These are phyloP conservation scores for Ormyrus rosae DNA, from an alignment of 2,888 invertebrate species.

Conservation along the genomic window DNA sequence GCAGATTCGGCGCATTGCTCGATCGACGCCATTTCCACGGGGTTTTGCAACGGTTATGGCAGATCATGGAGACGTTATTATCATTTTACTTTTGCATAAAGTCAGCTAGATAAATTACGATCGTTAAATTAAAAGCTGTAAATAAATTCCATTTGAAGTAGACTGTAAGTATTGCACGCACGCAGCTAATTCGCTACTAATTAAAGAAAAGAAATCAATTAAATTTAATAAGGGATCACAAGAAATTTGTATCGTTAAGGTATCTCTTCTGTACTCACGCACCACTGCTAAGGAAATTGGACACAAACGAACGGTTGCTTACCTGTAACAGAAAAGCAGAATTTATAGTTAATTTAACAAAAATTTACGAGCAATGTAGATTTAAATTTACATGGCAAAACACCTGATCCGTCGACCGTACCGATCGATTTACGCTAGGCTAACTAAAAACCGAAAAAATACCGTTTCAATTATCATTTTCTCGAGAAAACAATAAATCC, in stretches of 20 bases:
- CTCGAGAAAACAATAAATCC: too few relatives aligned
- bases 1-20: neutral
- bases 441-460: too few relatives aligned
- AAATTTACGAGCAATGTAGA: neutral
- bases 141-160: too few relatives aligned
- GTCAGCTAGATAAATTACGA: too few relatives aligned
- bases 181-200: too few relatives aligned
- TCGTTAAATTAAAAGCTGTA: too few relatives aligned
- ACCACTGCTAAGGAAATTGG: neutral
- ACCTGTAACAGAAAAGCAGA: constrained; percentile 49
- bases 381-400: neutral
- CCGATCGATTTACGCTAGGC: neutral
- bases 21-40: neutral
- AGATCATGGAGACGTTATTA: neutral
- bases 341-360: constrained; percentile 4
- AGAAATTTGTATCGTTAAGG: too few relatives aligned
- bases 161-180: too few relatives aligned
- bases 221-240: too few relatives aligned
- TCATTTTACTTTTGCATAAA: neutral
- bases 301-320: constrained; percentile 37
- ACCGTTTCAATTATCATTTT: too few relatives aligned
- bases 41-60: constrained; percentile 9
- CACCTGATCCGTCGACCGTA: neutral
- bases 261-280: constrained; percentile 31
- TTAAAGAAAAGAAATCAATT: too few relatives aligned